phyloP scores from a whole-genome alignment of 2,113 vertebrate species.

The Apodemus speciosus region DNA sequence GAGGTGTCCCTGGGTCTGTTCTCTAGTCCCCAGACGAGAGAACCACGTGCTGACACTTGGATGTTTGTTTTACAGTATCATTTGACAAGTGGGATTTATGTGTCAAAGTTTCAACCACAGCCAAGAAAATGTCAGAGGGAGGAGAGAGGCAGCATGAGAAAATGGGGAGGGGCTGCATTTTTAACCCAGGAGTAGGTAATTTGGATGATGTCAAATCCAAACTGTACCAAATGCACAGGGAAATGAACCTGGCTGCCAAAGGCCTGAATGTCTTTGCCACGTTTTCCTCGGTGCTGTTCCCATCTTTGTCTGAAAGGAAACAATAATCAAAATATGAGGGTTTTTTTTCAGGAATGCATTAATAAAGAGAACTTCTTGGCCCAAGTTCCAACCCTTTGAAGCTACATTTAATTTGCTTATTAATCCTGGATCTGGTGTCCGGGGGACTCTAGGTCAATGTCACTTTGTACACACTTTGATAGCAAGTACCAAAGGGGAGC shows the following conservation, averaged over 20 bases:
- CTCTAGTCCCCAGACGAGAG: slow-evolving; percentile 84
- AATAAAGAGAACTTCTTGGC: slow-evolving; percentile 88
- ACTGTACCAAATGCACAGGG: slow-evolving; percentile 75
- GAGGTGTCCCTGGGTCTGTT: slow-evolving; percentile 86
- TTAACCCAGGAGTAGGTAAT: slow-evolving; percentile 79
- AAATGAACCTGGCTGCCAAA: slow-evolving; percentile 80
- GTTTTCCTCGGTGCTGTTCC: slow-evolving; percentile 77
- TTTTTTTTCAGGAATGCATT: slow-evolving; percentile 85
- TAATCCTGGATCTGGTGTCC: slow-evolving; percentile 80
- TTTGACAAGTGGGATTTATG: slow-evolving; percentile 90
- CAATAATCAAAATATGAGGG: slow-evolving; percentile 85
- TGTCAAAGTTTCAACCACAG: slow-evolving; percentile 85
- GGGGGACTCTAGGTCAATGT: slow-evolving; percentile 77
- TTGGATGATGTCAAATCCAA: slow-evolving; percentile 81
- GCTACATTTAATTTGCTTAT: slow-evolving; percentile 87
- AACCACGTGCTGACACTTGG: slow-evolving; percentile 88
- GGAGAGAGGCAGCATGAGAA: slow-evolving; percentile 81
- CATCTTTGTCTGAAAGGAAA: slow-evolving; percentile 89
- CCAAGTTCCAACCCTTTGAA: slow-evolving; percentile 89
- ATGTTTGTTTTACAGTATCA: slow-evolving; percentile 92
- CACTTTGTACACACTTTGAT: slow-evolving; percentile 71
- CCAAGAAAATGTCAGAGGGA: slow-evolving; percentile 90
- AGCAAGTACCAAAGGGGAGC: slow-evolving; percentile 60
- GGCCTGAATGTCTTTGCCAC: slow-evolving; percentile 82
- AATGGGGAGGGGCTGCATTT: slow-evolving; percentile 65